Conservation (phyloP, 2,888 invertebrate genomes). For the Drosophila mayaguana region DNA sequence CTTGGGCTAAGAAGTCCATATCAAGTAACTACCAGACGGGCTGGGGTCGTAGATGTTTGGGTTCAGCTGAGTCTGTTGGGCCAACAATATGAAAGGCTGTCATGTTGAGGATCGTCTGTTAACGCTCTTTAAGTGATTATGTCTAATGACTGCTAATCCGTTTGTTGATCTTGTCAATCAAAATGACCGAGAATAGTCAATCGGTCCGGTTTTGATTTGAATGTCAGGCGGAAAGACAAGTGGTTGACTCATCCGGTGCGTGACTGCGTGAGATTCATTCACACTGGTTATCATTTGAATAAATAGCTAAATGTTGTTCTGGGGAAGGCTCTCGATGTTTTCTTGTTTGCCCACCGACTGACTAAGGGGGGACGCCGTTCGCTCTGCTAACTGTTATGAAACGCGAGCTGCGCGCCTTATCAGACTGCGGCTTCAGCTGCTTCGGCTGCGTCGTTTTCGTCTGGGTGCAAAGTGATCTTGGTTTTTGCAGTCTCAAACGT, state of each 20-base stretch:
- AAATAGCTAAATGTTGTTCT: constrained; percentile 14
- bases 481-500: constrained; percentile 27
- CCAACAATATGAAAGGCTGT: neutral
- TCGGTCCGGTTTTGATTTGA: neutral
- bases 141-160: neutral
- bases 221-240: neutral
- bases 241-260: constrained; percentile 5
- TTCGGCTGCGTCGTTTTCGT: neutral
- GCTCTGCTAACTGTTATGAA: constrained; percentile 34
- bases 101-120: neutral
- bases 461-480: constrained; percentile 44
- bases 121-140: neutral
- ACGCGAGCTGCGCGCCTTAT: constrained; percentile 35
- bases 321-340: constrained; percentile 5
- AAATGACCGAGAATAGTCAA: neutral
- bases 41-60: too few relatives aligned
- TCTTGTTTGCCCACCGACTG: constrained; percentile 12
- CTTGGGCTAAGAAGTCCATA: too few relatives aligned
- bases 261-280: constrained; percentile 30
- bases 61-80: neutral
- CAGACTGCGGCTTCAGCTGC: constrained; percentile 8
- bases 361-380: constrained; percentile 1
- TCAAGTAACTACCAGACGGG: neutral
- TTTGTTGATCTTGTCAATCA: neutral
- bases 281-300: constrained; percentile 31